Percentiles rank a stretch among this genome's conserved stretches.
phyloP scores from a whole-genome alignment of 2,888 invertebrate genomes.

The Uloborus plumipes region DNA sequence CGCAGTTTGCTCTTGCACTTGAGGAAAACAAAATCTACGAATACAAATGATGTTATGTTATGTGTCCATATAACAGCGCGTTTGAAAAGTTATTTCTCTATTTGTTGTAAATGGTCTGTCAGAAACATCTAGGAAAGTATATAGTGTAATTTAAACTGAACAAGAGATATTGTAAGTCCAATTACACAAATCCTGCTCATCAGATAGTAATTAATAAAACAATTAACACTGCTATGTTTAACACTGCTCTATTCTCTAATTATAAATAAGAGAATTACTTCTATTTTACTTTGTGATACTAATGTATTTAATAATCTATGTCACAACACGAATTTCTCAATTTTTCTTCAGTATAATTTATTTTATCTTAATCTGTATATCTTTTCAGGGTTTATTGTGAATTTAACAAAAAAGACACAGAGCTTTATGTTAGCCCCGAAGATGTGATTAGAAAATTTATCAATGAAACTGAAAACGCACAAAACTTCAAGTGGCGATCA shows the following conservation, averaged over 20 bases:
- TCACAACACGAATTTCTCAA: neutral
- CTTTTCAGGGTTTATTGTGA: constrained; percentile 65
- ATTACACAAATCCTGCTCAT: neutral
- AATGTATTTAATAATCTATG: neutral
- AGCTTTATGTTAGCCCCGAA: constrained; percentile 59
- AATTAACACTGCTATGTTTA: no score
- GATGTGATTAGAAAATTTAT: constrained; percentile 63
- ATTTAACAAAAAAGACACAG: constrained; percentile 48
- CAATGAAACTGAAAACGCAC: constrained; percentile 46
- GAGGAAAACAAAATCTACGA: no score
- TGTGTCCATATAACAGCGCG: no score
- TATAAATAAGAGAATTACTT: no score
- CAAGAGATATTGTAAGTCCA: neutral
- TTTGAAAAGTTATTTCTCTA: no score
- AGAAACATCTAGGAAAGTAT: no score
- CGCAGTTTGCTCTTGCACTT: no score
- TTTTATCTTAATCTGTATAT: neutral
- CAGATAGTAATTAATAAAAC: no score
- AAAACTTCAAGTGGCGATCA: constrained; percentile 64
- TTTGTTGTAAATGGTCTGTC: no score
- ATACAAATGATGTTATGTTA: no score
- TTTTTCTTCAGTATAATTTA: neutral
- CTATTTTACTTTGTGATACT: neutral
- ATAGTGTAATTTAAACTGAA: no score
- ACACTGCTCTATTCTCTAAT: no score